Conservation (phyloP, 2,113 vertebrate genomes). For the Cyphomyrus discorhynchus region DNA sequence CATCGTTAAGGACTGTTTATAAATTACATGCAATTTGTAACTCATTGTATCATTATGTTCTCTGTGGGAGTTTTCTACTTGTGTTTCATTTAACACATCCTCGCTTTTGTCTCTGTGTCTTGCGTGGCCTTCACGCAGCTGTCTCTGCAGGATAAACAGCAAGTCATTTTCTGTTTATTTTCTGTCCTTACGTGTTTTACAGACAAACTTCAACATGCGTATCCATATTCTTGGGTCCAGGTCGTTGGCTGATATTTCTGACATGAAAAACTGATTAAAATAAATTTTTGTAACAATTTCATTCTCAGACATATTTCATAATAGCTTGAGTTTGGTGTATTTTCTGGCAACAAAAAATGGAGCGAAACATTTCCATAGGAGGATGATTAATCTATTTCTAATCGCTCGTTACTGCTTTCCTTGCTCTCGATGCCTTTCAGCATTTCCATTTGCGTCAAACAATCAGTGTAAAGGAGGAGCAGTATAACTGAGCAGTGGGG, state of each 20-base stretch:
- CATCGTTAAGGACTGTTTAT: slow-evolving; percentile 13
- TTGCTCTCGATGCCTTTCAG: neutral
- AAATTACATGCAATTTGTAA: slow-evolving; percentile 22
- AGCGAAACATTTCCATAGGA: neutral
- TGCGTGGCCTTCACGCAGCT: neutral
- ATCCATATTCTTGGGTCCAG: neutral
- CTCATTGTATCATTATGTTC: neutral
- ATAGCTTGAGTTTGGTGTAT: neutral
- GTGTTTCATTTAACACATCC: neutral
- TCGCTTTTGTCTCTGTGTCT: neutral
- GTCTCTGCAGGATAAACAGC: neutral
- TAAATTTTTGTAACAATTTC: neutral
- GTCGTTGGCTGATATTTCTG: neutral
- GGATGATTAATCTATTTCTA: neutral
- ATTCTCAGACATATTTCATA: neutral
- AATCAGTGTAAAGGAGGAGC: neutral
- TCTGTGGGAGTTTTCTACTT: neutral
- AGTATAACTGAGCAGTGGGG: neutral
- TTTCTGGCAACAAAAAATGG: neutral
- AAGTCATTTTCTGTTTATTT: neutral
- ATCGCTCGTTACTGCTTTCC: neutral
- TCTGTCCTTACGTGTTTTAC: neutral
- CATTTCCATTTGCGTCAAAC: neutral
- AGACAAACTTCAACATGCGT: neutral
- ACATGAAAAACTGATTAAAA: neutral